Evolutionary conservation across 1,140 invertebrate species (phyloP), one percentile per base, ranked within the genome.

Genomic region (Drosophila burlai): DNA sequence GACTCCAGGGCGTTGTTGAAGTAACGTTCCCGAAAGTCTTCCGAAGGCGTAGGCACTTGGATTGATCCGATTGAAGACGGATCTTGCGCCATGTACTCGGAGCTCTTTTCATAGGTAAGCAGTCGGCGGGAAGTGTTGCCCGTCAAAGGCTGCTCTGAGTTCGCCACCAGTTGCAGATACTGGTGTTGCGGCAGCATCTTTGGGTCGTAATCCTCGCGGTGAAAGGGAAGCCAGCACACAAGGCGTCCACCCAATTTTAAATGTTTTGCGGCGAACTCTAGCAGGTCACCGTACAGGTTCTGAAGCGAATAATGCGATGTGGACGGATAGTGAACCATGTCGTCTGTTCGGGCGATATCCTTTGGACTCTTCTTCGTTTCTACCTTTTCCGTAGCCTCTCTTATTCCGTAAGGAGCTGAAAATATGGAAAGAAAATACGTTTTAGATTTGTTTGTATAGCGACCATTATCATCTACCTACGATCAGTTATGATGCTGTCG

Each of bases 341-440:
- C 78, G 11, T 73, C 42, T 13, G 58, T 82, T 5, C 81, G 64
- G 11, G 62, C 66, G 15, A 58, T 78, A 81, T 60, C 94, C 94
- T 93, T 95, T 94, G 76, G 94, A 92, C 54, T 94, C 80, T 86
- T 94, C 94, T 81, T 95, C 92, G 52, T 96, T 95, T 76, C 97
- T 97, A 82, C 99, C 95, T 96, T 96, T 94, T 97, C 97, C 9
- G 97, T 97, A 11, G 97, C 94, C 94, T 99, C 98, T 77, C 98
- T 93, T 40, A 99, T 98, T 54, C 98, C 98, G 94, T 99, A 99
- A 1, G 98, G 98, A 76, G 98, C 98, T 99, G 76, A n/a, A 55
- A 59, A 38, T 11, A 36, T 36, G 11, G 0, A 26, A 16, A 26
- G 5, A 24, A n/a, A 10, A 55, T 4, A 10, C 0, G 8, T 26